Base-by-base conservation (phyloP, 35 echinoderm and acorn worm species). In the Patiria miniata region DNA sequence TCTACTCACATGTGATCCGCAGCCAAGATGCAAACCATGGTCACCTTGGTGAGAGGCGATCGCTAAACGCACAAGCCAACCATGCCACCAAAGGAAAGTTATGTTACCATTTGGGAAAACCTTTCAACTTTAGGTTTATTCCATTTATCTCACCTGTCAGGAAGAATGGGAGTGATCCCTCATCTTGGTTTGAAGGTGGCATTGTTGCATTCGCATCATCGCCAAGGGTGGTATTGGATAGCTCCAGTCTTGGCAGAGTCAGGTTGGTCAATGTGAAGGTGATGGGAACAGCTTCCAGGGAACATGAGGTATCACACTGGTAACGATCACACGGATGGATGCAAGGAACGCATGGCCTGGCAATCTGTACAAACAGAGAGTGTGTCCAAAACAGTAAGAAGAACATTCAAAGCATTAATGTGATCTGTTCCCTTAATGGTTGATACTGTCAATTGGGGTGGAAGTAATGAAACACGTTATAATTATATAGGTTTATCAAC, bases 301-400 rank as follows among this genome's bases (percentile, higher is more conserved):
- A 51, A 21, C 88, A 90, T 44, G 17, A 32, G 5, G 22, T 32
- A 40, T 90, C 59, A 76, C 88, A 90, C 23, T 83, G 59, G 39
- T 51, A 83, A 6, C 28, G 36, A 77, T 65, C 55, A 52, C 88
- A 90, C 17, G 38, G 55, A 39, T 10, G 21, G 32, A 69, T 29
- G 36, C 88, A 90, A 0, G 88, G 39, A 21, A 83, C 61, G 23
- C 88, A 90, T 36, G 88, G 79, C 34, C 28, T 58, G 5, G 33
- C 37, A 44, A 90, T 32, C 88, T 90, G 36, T 21, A 73, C 65
- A 83, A 30, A 69, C 28, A 73, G 19, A 73, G 12, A 68, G 14
- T 2, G 21, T 7, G 14, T 14, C 2, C 0, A 2, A 12, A 15
- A 6, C 58, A 21, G 21, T 61, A 15, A 15, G 58, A 19, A 7